These are phyloP conservation scores for Melanaphis sacchari DNA, from an alignment of 1,140 invertebrate species.

Conservation along the genomic window DNA sequence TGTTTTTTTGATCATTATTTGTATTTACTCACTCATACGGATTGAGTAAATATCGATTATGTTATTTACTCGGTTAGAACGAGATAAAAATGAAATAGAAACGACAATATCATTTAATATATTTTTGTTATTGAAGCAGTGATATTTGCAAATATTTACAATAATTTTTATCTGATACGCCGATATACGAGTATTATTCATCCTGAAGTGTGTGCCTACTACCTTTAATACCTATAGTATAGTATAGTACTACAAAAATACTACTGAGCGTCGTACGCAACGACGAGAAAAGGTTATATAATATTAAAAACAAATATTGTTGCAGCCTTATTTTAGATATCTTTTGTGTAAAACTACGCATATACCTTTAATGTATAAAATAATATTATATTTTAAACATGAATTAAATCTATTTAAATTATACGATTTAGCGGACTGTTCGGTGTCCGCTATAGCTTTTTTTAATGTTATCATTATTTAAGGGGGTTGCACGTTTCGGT, in stretches of 20 bases:
- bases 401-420: too few relatives aligned
- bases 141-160: not conserved
- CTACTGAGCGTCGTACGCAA: not conserved
- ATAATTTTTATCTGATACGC: not conserved
- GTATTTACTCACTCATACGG: not conserved
- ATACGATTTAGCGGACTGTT: too few relatives aligned
- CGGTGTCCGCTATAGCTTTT: too few relatives aligned
- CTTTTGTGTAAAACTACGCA: too few relatives aligned
- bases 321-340: not conserved
- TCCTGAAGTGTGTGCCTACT: not conserved
- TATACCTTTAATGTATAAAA: not conserved
- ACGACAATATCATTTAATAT: not conserved
- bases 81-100: not conserved
- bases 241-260: not conserved
- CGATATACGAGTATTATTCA: not conserved
- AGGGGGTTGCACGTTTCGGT: not conserved
- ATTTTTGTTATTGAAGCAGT: not conserved
- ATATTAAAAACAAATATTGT: not conserved
- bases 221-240: too few relatives aligned
- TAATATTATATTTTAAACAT: too few relatives aligned
- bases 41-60: not conserved
- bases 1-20: not conserved
- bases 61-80: not conserved
- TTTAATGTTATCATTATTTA: too few relatives aligned
- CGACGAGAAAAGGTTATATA: not conserved